A percentile compares a stretch with the other conserved stretches of the same genome.
These are phyloP conservation scores for Girardinichthys multiradiatus DNA, from an alignment of 2,113 vertebrate species.

Conservation along the genomic window DNA sequence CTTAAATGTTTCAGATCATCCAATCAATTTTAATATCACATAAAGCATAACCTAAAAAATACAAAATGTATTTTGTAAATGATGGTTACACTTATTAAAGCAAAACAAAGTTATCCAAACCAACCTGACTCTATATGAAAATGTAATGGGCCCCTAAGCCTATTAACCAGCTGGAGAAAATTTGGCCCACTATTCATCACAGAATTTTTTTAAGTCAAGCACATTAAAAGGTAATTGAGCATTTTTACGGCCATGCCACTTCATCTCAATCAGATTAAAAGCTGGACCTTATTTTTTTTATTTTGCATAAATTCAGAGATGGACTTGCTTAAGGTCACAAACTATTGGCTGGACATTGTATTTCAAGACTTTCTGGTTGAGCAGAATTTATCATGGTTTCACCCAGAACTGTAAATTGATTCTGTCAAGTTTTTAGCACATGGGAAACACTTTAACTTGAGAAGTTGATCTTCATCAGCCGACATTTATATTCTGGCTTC, in stretches of 20 bases:
- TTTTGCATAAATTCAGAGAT: neutral
- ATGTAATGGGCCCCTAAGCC: no score
- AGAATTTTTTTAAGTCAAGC: neutral
- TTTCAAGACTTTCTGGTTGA: neutral
- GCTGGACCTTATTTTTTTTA: neutral
- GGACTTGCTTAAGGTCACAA: neutral
- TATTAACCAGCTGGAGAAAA: neutral
- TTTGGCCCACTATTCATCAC: neutral
- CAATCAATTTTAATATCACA: no score
- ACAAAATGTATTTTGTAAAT: no score
- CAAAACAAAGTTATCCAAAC: no score
- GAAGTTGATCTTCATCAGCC: constrained; percentile 18
- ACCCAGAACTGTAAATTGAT: no score
- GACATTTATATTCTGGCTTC: constrained; percentile 49
- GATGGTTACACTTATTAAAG: no score
- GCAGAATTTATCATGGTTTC: no score
- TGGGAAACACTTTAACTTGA: constrained; percentile 28
- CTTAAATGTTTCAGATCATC: neutral
- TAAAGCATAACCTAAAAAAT: no score
- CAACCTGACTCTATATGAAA: no score
- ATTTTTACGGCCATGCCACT: neutral
- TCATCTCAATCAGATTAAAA: no score
- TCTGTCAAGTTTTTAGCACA: constrained; percentile 3
- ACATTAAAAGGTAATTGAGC: neutral
- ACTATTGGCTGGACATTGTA: neutral